Percentiles rank a stretch among this genome's conserved stretches.
Conservation (phyloP, 2,797 vertebrate species). For the Sandelia bainsii region DNA sequence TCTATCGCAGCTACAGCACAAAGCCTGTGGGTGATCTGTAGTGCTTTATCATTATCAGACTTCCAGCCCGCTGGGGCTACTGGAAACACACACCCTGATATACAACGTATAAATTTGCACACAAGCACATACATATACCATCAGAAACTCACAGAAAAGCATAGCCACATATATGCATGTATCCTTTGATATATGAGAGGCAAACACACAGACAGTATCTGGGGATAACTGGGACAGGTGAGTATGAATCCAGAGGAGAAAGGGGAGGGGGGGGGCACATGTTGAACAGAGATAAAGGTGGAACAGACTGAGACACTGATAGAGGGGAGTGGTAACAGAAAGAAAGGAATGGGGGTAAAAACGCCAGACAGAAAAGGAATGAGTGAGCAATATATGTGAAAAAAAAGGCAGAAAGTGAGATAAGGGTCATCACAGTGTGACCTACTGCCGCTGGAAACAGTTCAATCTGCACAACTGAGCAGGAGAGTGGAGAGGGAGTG, state of each 20-base stretch:
- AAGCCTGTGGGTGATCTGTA: constrained; percentile 40
- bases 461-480: constrained; percentile 36
- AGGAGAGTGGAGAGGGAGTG: neutral
- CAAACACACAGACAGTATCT: constrained; percentile 24
- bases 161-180: constrained; percentile 11
- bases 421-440: constrained; percentile 57
- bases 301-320: constrained; percentile 46
- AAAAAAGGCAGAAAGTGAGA: constrained; percentile 47
- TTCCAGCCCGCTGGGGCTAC: constrained; percentile 47
- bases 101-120: constrained; percentile 11
- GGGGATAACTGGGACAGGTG: constrained; percentile 65
- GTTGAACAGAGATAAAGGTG: constrained; percentile 63
- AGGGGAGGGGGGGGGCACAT: constrained; percentile 3
- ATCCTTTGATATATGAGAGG: constrained; percentile 2
- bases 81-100: constrained; percentile 32
- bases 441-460: constrained; percentile 60
- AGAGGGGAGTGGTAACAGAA: constrained; percentile 35
- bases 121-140: neutral
- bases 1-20: constrained; percentile 18
- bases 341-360: constrained; percentile 4
- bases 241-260: constrained; percentile 38
- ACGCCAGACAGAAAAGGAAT: constrained; percentile 44
- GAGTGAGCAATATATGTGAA: constrained; percentile 38
- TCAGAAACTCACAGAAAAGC: constrained; percentile 1
- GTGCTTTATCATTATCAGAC: constrained; percentile 68